Percentiles rank a stretch among this genome's conserved stretches.
These are phyloP conservation scores for Caenorhabditis remanei DNA, from an alignment of 1,140 invertebrate genomes.

Conservation along the genomic window DNA sequence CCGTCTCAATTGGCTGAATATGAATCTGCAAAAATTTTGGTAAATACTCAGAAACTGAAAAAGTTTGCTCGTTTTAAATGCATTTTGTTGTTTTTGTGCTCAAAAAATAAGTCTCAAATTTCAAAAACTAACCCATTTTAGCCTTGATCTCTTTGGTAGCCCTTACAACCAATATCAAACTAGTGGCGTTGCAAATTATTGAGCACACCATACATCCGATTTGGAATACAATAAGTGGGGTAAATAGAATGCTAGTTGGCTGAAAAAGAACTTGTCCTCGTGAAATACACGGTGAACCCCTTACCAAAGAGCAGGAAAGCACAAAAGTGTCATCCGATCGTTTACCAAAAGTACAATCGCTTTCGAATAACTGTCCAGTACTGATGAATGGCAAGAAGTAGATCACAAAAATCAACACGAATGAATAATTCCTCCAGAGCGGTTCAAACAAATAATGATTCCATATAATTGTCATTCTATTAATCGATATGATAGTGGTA, in stretches of 20 bases:
- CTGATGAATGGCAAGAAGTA: background rate
- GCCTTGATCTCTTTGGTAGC: background rate
- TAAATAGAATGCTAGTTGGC: background rate
- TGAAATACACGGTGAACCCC: background rate
- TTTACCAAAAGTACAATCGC: background rate
- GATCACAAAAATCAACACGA: background rate
- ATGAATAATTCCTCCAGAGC: background rate
- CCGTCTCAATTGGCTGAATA: too few relatives aligned
- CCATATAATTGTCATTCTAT: background rate
- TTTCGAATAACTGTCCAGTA: background rate
- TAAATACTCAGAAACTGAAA: too few relatives aligned
- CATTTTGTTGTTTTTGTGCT: too few relatives aligned
- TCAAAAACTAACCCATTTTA: background rate
- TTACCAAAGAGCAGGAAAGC: background rate
- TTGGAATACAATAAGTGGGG: constrained; percentile 2
- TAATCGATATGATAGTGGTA: background rate
- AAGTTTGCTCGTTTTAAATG: too few relatives aligned
- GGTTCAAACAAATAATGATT: background rate
- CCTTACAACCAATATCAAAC: background rate
- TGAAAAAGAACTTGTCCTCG: background rate
- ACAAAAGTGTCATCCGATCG: constrained; percentile 4
- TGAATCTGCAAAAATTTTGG: too few relatives aligned
- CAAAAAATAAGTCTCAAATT: too few relatives aligned
- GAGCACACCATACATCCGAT: background rate
- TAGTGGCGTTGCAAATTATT: background rate